Conservation (phyloP, 2,888 invertebrate species). For the Leucozona laternaria region DNA sequence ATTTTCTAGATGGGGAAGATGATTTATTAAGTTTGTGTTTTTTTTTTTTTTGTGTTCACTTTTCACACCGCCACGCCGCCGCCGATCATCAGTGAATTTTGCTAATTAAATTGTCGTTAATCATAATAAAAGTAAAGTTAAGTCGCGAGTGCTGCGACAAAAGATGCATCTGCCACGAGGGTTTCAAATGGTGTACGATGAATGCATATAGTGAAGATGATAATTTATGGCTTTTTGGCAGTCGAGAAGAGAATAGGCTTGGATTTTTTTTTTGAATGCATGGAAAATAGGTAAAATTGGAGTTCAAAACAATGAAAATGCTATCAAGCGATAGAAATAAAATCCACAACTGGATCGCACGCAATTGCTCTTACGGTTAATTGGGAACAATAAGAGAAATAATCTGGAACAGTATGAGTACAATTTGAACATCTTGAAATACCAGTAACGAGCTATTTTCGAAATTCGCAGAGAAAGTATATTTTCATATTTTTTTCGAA, state of each 20-base stretch:
- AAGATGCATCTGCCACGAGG: neutral
- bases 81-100: slow-evolving; percentile 63
- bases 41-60: neutral
- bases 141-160: slow-evolving; percentile 15
- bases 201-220: neutral
- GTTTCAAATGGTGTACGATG: neutral
- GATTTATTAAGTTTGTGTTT: slow-evolving; percentile 5
- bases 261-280: neutral
- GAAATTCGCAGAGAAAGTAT: too few species aligned
- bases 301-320: neutral
- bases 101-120: slow-evolving; percentile 68
- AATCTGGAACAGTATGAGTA: too few species aligned
- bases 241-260: neutral
- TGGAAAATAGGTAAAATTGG: neutral
- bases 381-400: too few species aligned
- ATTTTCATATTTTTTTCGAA: too few species aligned
- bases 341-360: too few species aligned
- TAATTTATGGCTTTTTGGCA: neutral
- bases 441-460: too few species aligned
- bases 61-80: slow-evolving; percentile 15
- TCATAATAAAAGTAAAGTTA: slow-evolving; percentile 59
- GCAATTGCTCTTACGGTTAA: too few species aligned
- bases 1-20: slow-evolving; percentile 32
- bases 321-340: neutral
- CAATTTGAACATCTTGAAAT: too few species aligned